Conservation (phyloP, 2,113 vertebrate species). For the Anguilla rostrata region DNA sequence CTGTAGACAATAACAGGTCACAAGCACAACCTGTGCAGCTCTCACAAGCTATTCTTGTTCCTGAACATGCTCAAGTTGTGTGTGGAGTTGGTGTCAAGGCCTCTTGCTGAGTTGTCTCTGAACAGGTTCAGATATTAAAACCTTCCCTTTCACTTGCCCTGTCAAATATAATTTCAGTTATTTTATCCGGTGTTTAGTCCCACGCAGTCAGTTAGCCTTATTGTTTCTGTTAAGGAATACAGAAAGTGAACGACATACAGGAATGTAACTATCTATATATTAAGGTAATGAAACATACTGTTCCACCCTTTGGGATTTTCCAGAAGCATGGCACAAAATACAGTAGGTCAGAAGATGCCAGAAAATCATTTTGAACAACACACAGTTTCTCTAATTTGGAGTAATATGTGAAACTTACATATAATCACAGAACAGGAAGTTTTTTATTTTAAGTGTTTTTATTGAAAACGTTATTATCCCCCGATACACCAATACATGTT, state of each 20-base stretch:
- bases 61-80: conserved; percentile 54
- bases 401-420: background rate
- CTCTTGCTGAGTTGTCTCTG: background rate
- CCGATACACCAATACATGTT: background rate
- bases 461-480: background rate
- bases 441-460: background rate
- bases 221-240: background rate
- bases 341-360: background rate
- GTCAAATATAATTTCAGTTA: too few species aligned
- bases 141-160: too few species aligned
- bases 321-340: background rate
- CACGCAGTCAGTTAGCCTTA: background rate
- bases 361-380: background rate
- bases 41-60: conserved; percentile 52
- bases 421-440: background rate
- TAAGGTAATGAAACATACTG: background rate
- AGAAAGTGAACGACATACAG: background rate
- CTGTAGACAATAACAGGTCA: conserved; percentile 5
- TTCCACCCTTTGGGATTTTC: background rate
- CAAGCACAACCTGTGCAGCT: conserved; percentile 13
- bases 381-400: background rate
- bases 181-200: background rate
- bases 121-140: background rate
- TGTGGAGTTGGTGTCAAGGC: conserved; percentile 7
- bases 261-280: background rate